phyloP scores from a whole-genome alignment of 2,888 invertebrate species.

The Rhingia campestris region DNA sequence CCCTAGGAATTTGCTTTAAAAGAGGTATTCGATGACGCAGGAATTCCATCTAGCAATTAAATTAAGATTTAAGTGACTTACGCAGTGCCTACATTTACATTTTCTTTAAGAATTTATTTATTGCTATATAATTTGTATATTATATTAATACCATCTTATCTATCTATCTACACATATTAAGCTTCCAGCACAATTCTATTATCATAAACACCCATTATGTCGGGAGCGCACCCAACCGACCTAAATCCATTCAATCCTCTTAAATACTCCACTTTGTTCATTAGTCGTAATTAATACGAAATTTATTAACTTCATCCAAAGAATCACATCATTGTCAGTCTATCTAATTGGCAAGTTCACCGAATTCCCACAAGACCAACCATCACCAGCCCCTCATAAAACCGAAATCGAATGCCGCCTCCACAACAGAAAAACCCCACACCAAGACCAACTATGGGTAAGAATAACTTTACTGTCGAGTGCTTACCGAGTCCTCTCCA shows the following conservation, averaged over 20 bases:
- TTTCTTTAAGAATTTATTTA: too few species aligned
- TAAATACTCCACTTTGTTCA: conserved; percentile 26
- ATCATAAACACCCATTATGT: neutral
- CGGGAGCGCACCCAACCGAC: neutral
- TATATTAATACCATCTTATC: neutral
- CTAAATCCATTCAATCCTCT: neutral
- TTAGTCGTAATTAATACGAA: conserved; percentile 26
- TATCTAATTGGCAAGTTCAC: conserved; percentile 28
- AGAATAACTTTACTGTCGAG: neutral
- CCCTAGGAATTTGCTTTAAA: too few species aligned
- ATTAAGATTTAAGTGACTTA: too few species aligned
- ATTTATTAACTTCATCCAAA: conserved; percentile 31
- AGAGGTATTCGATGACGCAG: too few species aligned
- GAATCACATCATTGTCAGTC: conserved; percentile 30
- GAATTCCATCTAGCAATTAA: too few species aligned
- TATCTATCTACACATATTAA: neutral
- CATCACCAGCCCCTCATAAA: conserved; percentile 10
- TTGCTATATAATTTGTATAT: neutral
- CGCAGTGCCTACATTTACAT: too few species aligned
- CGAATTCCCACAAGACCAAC: conserved; percentile 14
- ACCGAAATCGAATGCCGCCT: conserved; percentile 2
- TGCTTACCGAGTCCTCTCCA: neutral
- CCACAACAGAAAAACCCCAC: neutral
- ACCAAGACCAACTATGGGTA: neutral
- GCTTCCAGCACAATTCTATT: neutral